Base-by-base conservation (phyloP, 2,797 vertebrate genomes). In the Nannoperca australis region DNA sequence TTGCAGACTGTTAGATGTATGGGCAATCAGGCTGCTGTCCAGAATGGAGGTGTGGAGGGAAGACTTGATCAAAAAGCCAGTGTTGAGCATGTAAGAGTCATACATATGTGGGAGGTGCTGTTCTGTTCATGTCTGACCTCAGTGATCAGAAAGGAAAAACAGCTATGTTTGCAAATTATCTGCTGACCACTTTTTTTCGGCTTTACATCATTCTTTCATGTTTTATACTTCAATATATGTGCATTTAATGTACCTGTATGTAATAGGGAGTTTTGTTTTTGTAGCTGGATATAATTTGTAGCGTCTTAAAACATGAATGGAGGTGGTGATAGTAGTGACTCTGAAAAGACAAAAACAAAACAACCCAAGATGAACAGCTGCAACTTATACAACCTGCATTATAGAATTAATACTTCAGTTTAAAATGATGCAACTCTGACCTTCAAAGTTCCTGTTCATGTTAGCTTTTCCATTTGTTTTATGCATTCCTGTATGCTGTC, bases 1-100 rank as follows among this genome's bases (percentile, higher is more conserved):
- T 64, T 75, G 66, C 56, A 24, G 59, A 38, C 67, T 82, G 73
- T 81, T 72, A 78, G 73, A 80, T 76, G 53, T 68, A 20, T 67
- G 79, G 78, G 86, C 82, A 89, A 56, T 86, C 78, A 83, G 74
- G 63, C 59, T 18, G 50, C 74, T 81, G 81, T 71, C 56, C 81
- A 64, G 69, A 56, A 60, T 60, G 59, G 61, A 74, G 22, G 38
- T 18, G 3, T 42, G 51, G 32, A 73, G 20, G 66, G 69, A 79
- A 65, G 78, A 75, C 61, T 74, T 71, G 49, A 81, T 83, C 42
- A 85, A 77, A 77, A 85, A 45, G 62, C 38, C 65, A 71, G 58
- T 69, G 49, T 22, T 75, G 60, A 82, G 84, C 24, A 27, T 27
- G 24, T 27, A 27, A 40, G 47, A 65, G 49, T 56, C 60, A 70